These are phyloP conservation scores for Hypsopygia costalis DNA, from an alignment of 2,888 invertebrate species.

Conservation along the genomic window DNA sequence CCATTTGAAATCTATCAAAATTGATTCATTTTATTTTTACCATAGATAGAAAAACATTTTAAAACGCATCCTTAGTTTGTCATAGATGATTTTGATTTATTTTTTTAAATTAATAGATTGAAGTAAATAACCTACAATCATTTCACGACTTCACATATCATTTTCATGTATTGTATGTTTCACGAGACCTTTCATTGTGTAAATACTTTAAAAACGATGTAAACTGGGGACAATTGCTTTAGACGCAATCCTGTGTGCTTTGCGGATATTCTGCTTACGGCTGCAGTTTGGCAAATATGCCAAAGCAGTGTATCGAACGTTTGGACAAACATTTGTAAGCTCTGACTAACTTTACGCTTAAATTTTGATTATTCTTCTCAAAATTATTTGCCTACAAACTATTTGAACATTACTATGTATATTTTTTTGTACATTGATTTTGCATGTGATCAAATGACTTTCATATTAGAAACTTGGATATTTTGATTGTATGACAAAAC, in stretches of 20 bases:
- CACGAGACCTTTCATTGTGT: slow-evolving; percentile 33
- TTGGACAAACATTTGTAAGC: slow-evolving; percentile 12
- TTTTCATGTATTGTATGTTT: slow-evolving; percentile 33
- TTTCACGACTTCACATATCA: slow-evolving; percentile 35
- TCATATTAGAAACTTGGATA: too few species aligned
- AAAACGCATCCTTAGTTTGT: not conserved
- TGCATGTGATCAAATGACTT: slow-evolving; percentile 20
- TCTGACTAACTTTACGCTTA: slow-evolving; percentile 25
- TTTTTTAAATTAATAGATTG: not conserved
- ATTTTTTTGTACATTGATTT: slow-evolving; percentile 25
- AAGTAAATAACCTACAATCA: slow-evolving; percentile 28
- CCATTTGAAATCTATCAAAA: too few species aligned
- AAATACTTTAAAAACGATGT: slow-evolving; percentile 23
- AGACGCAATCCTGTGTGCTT: slow-evolving; percentile 44
- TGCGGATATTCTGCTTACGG: slow-evolving; percentile 37
- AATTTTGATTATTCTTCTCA: slow-evolving; percentile 23
- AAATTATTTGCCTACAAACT: slow-evolving; percentile 24
- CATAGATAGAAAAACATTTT: not conserved
- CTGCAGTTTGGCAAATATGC: slow-evolving; percentile 13
- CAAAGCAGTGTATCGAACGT: slow-evolving; percentile 2
- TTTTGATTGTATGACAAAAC: too few species aligned
- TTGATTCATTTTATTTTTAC: not conserved
- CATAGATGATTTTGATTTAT: slow-evolving; percentile 9
- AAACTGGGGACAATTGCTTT: slow-evolving; percentile 27
- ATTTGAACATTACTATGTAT: slow-evolving; percentile 29